These are phyloP conservation scores for Glandiceps talaboti DNA, from an alignment of 53 echinoderm and acorn worm species.

Conservation along the genomic window DNA sequence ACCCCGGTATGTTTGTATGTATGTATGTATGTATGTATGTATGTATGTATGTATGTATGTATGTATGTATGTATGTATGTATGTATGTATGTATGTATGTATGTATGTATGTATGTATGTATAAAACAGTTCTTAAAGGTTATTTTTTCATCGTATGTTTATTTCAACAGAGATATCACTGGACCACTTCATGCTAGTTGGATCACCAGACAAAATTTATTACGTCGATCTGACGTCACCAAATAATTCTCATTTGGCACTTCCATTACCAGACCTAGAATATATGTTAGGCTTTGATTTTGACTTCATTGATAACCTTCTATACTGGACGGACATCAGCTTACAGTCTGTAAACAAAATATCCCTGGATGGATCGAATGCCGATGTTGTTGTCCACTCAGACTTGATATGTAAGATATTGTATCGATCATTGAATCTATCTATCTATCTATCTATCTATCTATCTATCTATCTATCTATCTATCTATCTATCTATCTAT, in stretches of 20 bases:
- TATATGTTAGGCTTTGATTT: not conserved
- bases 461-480: no score
- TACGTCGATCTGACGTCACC: not conserved
- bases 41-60: no score
- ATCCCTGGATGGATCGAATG: not conserved
- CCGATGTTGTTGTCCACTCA: not conserved
- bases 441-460: not conserved
- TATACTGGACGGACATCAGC: not conserved
- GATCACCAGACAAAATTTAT: not conserved
- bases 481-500: not conserved
- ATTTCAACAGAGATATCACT: not conserved
- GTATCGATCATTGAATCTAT: no score
- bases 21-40: no score
- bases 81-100: no score
- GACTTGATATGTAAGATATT: not conserved
- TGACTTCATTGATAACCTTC: not conserved
- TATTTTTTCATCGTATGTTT: no score
- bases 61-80: no score
- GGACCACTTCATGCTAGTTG: not conserved
- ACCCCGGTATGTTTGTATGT: no score
- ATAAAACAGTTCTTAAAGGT: no score
- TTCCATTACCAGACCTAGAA: not conserved
- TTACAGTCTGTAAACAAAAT: not conserved
- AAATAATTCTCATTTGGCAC: not conserved
- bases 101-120: no score